A percentile compares a stretch with the other conserved stretches of the same genome.
Conservation (phyloP, 2,113 vertebrate species). For the Maccullochella peelii region DNA sequence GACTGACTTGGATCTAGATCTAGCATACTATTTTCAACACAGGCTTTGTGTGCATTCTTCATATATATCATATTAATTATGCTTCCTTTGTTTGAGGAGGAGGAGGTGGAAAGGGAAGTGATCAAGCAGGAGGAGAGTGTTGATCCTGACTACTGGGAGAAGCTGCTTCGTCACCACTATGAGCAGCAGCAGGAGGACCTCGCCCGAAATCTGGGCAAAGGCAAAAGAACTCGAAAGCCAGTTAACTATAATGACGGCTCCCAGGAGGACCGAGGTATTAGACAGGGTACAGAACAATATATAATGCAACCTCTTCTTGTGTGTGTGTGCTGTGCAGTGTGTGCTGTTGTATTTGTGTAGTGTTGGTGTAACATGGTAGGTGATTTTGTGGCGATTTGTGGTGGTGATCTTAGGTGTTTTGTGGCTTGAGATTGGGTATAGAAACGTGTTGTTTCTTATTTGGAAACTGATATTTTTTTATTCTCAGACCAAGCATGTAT, state of each 20-base stretch:
- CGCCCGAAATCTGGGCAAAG: constrained; percentile 97
- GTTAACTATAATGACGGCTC: constrained; percentile 99
- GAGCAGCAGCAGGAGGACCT: constrained; percentile 99
- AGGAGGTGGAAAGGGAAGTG: constrained; percentile 97
- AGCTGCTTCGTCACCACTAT: constrained; percentile 96
- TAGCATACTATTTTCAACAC: background rate
- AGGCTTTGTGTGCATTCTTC: background rate
- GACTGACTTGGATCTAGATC: background rate
- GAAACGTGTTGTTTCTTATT: constrained; percentile 2
- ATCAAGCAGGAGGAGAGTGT: constrained; percentile 99
- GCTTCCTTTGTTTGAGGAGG: constrained; percentile 84
- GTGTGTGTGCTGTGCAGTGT: constrained; percentile 51
- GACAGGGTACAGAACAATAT: constrained; percentile 85
- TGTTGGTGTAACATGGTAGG: constrained; percentile 52
- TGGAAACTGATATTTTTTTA: background rate
- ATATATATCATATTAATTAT: background rate
- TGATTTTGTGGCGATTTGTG: too few species aligned
- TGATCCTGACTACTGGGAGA: constrained; percentile 99
- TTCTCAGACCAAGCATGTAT: background rate
- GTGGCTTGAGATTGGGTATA: background rate
- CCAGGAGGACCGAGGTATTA: constrained; percentile 97
- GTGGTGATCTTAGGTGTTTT: too few species aligned
- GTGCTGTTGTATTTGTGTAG: constrained; percentile 61
- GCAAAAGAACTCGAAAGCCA: constrained; percentile 98
- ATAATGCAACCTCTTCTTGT: constrained; percentile 73